phyloP scores from a whole-genome alignment of 2,113 vertebrate genomes.

The Ailuropoda melanoleuca region DNA sequence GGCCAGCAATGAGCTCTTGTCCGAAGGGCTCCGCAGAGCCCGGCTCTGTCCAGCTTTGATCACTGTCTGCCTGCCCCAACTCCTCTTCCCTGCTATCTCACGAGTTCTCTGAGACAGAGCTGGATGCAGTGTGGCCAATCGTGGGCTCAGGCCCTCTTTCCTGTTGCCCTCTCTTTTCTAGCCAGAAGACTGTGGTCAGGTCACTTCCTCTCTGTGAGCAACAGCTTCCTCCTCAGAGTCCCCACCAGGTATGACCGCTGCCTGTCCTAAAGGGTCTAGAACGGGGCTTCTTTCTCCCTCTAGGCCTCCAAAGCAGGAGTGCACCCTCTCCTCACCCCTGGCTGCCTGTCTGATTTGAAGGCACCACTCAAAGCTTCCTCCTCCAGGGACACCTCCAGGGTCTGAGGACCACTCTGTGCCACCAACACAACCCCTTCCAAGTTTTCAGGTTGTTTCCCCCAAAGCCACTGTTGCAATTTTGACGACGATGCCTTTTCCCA shows the following conservation, averaged over 20 bases:
- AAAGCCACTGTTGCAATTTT: neutral
- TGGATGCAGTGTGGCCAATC: fast-evolving
- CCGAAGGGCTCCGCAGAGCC: neutral
- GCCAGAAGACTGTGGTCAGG: neutral
- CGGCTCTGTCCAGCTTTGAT: neutral
- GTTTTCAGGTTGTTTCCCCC: neutral
- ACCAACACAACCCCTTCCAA: neutral
- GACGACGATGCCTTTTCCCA: neutral
- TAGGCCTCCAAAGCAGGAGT: neutral
- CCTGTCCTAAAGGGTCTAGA: neutral
- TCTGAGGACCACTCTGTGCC: neutral
- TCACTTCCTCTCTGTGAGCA: neutral
- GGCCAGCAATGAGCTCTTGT: neutral
- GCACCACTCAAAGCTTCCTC: neutral
- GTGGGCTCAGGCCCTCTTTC: neutral
- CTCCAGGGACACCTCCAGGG: neutral
- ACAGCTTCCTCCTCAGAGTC: neutral
- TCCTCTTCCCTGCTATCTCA: neutral
- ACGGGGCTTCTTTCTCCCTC: no score
- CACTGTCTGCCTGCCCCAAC: no score
- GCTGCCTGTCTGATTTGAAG: neutral
- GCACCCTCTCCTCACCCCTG: neutral
- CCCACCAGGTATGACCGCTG: neutral
- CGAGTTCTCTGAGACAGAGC: neutral
- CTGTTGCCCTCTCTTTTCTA: neutral